Conservation (phyloP, 2,888 invertebrate species). For the Geophilus truncorum region DNA sequence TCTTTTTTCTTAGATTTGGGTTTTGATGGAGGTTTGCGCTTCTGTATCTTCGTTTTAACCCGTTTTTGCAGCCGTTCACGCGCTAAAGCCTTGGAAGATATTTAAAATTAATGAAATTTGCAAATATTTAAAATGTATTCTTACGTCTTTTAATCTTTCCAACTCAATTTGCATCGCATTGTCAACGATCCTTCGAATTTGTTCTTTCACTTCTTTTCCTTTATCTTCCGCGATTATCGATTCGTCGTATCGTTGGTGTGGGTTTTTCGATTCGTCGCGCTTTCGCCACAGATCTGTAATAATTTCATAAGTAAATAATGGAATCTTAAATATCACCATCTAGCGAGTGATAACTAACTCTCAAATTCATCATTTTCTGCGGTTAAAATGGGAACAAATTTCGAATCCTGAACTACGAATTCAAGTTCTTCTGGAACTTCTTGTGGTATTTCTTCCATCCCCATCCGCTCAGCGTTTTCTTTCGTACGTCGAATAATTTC, state of each 20-base stretch:
- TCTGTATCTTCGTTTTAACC: slow-evolving; percentile 56
- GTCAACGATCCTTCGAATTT: slow-evolving; percentile 75
- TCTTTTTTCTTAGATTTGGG: slow-evolving; percentile 75
- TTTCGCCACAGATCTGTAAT: too few species aligned
- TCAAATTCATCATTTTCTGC: slow-evolving; percentile 69
- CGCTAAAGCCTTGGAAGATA: slow-evolving; percentile 42
- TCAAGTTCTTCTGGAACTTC: neutral
- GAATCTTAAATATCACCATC: too few species aligned
- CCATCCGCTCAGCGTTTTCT: neutral
- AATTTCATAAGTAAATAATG: too few species aligned
- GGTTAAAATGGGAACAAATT: slow-evolving; percentile 45
- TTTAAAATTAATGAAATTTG: too few species aligned
- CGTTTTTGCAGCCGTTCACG: slow-evolving; percentile 61
- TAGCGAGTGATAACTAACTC: slow-evolving; percentile 41
- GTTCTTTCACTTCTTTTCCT: slow-evolving; percentile 72
- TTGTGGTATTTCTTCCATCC: neutral
- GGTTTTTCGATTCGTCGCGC: slow-evolving; percentile 69
- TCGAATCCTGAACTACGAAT: neutral
- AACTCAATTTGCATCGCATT: slow-evolving; percentile 56
- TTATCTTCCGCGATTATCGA: slow-evolving; percentile 82
- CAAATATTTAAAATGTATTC: slow-evolving; percentile 42
- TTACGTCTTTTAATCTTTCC: slow-evolving; percentile 62
- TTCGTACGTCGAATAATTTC: slow-evolving; percentile 40
- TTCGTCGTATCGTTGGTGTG: slow-evolving; percentile 68
- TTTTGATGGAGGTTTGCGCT: slow-evolving; percentile 35